Evolutionary conservation across 1,140 invertebrate genomes (phyloP).

Genomic region (Scaptomyza montana): DNA sequence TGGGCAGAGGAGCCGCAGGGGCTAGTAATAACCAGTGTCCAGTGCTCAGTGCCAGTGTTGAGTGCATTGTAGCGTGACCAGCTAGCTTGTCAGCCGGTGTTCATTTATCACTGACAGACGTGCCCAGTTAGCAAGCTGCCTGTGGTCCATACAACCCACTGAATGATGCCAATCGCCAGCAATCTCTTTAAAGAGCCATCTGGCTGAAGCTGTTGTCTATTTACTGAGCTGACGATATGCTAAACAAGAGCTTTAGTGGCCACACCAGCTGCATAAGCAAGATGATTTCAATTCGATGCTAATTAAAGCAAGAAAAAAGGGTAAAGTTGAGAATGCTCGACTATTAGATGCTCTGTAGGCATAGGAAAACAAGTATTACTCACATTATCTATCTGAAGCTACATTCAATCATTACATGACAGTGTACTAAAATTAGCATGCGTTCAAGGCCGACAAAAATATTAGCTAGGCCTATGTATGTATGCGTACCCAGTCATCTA

Average conservation of each 20-base stretch:
- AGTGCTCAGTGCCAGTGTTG: slow-evolving; percentile 41
- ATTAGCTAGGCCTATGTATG: slow-evolving; percentile 30
- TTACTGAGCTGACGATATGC: slow-evolving; percentile 39
- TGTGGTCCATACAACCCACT: slow-evolving; percentile 38
- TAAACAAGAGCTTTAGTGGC: slow-evolving; percentile 32
- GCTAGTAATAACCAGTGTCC: not conserved
- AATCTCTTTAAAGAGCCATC: slow-evolving; percentile 6
- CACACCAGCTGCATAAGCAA: slow-evolving; percentile 42
- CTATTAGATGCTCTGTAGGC: not conserved
- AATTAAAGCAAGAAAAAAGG: slow-evolving; percentile 26
- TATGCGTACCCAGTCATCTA: not conserved
- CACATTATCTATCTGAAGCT: too few species aligned
- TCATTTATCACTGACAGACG: slow-evolving; percentile 70
- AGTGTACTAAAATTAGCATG: slow-evolving; percentile 28
- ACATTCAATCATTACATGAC: not conserved
- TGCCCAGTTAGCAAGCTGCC: slow-evolving; percentile 52
- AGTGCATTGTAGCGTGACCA: slow-evolving; percentile 54
- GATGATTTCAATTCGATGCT: slow-evolving; percentile 73
- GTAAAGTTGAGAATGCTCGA: not conserved
- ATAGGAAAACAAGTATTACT: too few species aligned
- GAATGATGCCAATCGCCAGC: slow-evolving; percentile 26
- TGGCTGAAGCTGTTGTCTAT: slow-evolving; percentile 31
- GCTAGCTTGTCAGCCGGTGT: slow-evolving; percentile 39
- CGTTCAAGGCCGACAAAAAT: slow-evolving; percentile 36
- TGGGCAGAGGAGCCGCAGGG: not conserved